A percentile compares a stretch with the other conserved stretches of the same genome.
These are phyloP conservation scores for Pipistrellus nathusii DNA, from an alignment of 2,797 vertebrate genomes.

Conservation along the genomic window DNA sequence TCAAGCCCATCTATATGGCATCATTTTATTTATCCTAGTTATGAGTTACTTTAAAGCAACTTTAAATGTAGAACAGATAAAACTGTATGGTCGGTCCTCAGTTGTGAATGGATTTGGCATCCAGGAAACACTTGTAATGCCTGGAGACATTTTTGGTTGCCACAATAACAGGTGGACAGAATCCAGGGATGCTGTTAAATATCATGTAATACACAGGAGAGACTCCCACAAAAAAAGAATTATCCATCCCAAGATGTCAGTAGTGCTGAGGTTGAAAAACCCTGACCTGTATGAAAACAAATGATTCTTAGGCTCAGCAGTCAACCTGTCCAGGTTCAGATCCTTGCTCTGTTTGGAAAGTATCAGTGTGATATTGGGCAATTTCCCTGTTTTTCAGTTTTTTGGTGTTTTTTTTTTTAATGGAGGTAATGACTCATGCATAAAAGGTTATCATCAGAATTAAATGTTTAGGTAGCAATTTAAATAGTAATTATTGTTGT, in stretches of 20 bases:
- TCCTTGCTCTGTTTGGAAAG: not conserved
- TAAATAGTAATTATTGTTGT: not conserved
- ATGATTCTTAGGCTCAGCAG: not conserved
- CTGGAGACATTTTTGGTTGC: not conserved
- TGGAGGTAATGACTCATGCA: not conserved
- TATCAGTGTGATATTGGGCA: not conserved
- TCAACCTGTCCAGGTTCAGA: not conserved
- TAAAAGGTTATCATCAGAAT: not conserved
- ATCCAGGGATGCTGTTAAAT: not conserved
- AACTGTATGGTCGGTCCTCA: not conserved
- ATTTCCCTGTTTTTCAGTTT: not conserved
- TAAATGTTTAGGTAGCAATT: not conserved
- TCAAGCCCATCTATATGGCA: not conserved
- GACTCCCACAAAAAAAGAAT: not conserved
- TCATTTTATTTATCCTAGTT: not conserved
- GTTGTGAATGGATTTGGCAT: not conserved
- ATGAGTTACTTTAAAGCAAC: not conserved
- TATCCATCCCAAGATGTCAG: not conserved
- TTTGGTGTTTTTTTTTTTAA: not conserved
- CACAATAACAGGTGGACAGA: not conserved
- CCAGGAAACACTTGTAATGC: not conserved
- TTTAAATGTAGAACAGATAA: not conserved
- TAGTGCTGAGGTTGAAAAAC: not conserved
- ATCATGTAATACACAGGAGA: not conserved
- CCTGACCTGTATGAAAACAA: not conserved